Evolutionary conservation across 1,140 invertebrate species (phyloP), one percentile per base, ranked within the genome.

Genomic region (Pissodes strobi): DNA sequence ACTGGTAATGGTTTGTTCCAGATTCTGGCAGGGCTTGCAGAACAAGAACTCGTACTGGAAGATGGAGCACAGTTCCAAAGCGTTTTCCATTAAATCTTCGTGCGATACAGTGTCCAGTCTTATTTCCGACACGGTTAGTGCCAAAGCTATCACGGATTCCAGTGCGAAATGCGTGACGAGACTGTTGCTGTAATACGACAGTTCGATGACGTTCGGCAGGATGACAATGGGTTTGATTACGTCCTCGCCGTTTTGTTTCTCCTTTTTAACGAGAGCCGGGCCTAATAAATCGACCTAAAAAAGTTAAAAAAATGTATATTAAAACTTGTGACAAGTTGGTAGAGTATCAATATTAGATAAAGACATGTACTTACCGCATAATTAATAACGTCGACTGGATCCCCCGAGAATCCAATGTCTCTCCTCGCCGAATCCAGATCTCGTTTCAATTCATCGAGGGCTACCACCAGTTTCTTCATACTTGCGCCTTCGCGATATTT

Each of bases 31-130:
- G 0, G 90, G 90, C 68, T 91, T 90, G 60, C 86, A 86, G 68
- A 94, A 84, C 68, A 94, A 88, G 77, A 94, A 94, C 80, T 96
- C 93, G 73, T 90, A 87, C 68, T 90, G 87, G 43, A 94, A 80
- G 25, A 95, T 84, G 74, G 88, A 85, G 80, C 90, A 91, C 39
- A 94, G 79, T 62, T 86, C 82, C 6, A 86, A 69, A 38, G 86
- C 75, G 59, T 79, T 73, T 71, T 84, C 75, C 72, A 87, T 69
- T 61, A 89, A 61, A 68, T 82, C 76, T 34, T 81, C 66, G 64
- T 85, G 77, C 1, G 72, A 66, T 2, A 85, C 64, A 23, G 77
- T 75, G 48, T 79, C 74, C 2, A 5, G 57, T 37, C 61, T 68
- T 25, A 78, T 66, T 27, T 78, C 71, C 64, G 82, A 30, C 49